Base-by-base conservation (phyloP, 1,140 invertebrate genomes). In the Papilio aristodemus region DNA sequence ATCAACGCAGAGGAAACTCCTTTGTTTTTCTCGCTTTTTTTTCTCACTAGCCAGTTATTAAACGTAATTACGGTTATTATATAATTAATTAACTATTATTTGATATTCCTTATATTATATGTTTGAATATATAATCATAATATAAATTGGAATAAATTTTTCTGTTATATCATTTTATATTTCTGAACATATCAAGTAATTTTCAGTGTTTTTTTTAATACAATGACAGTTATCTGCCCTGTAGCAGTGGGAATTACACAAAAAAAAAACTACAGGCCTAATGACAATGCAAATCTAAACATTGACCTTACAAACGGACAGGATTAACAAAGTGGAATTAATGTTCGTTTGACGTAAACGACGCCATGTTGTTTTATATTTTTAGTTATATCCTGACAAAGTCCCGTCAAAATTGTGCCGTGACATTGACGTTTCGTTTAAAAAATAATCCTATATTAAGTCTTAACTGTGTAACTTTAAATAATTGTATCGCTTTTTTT, bases 81-180 rank as follows among this genome's bases (percentile, higher is more conserved):
- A 50, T 50, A 50, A 22, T 50, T 25, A 19, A 46, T 46, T 46
- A 46, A n/a, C n/a, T n/a, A n/a, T n/a, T n/a, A n/a, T n/a, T 7
- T 2, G 14, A 17, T 46, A 46, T 39, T 13, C 2, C 9, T 19
- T 6, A 50, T 4, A 11, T 50, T 50, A 13, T 22, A 5, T 8
- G 1, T 50, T 50, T 50, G 10, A 39, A 37, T n/a, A 43, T 43
- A 17, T 7, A 17, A 17, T 5, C n/a, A 1, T 7, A 10, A 4
- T 14, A 4, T 3, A n/a, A 41, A n/a, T n/a, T 4, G 10, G 13
- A n/a, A 5, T 41, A 13, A 41, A n/a, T n/a, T n/a, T n/a, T n/a
- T n/a, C n/a, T n/a, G n/a, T n/a, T n/a, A n/a, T n/a, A n/a, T n/a
- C n/a, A n/a, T n/a, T n/a, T n/a, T n/a, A n/a, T n/a, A n/a, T n/a